A percentile compares a stretch with the other conserved stretches of the same genome.
These are phyloP conservation scores for Rhogogaster chlorosoma DNA, from an alignment of 2,888 invertebrate genomes.

Conservation along the genomic window DNA sequence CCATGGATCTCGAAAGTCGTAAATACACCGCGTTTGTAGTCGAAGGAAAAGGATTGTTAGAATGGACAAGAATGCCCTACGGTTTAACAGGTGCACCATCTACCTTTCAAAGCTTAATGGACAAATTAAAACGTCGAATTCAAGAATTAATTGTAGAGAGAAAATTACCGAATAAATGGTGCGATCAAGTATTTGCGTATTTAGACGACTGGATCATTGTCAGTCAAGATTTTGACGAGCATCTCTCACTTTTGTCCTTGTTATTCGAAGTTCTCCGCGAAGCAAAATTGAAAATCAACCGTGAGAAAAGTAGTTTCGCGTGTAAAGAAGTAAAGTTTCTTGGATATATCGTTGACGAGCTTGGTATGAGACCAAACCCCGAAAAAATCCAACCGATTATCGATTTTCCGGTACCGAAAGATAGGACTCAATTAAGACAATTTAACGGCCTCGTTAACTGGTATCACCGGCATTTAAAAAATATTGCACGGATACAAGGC, in stretches of 20 bases:
- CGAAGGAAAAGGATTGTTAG: constrained; percentile 55
- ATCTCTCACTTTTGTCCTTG: constrained; percentile 38
- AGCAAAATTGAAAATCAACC: constrained; percentile 34
- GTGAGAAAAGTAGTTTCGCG: constrained; percentile 55
- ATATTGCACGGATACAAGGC: constrained; percentile 50
- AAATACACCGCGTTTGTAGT: constrained; percentile 57
- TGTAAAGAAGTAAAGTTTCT: constrained; percentile 55
- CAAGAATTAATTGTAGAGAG: constrained; percentile 24
- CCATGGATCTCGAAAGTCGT: constrained; percentile 48
- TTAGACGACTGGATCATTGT: constrained; percentile 56
- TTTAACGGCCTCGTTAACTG: constrained; percentile 56
- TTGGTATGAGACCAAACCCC: constrained; percentile 54
- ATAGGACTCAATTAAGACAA: constrained; percentile 52
- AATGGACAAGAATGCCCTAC: constrained; percentile 57
- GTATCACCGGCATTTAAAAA: constrained; percentile 57
- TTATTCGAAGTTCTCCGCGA: constrained; percentile 51
- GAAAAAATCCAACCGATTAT: constrained; percentile 52
- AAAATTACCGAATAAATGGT: background rate
- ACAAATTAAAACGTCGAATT: constrained; percentile 46
- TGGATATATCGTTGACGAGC: constrained; percentile 51
- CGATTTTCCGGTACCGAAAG: constrained; percentile 49
- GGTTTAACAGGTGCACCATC: constrained; percentile 52
- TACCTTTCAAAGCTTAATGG: constrained; percentile 42
- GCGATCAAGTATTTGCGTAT: constrained; percentile 52
- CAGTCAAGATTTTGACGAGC: constrained; percentile 52